phyloP scores from a whole-genome alignment of 1,140 invertebrate genomes.

The Trialeurodes vaporariorum region DNA sequence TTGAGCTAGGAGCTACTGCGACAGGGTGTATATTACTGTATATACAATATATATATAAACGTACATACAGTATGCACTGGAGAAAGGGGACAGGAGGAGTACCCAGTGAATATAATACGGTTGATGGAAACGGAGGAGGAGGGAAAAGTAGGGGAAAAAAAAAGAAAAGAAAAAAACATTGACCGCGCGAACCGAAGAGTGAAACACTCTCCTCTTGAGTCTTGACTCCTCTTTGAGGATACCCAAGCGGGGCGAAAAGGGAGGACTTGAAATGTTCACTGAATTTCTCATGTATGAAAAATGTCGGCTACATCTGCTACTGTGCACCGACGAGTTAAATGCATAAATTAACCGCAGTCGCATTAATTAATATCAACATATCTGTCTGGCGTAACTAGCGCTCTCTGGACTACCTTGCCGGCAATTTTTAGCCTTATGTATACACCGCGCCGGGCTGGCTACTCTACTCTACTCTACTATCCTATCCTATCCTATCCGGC shows the following conservation, averaged over 20 bases:
- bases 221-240: too few relatives aligned
- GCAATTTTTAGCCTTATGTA: too few relatives aligned
- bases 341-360: neutral
- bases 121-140: neutral
- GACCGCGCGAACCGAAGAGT: too few relatives aligned
- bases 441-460: too few relatives aligned
- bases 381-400: neutral
- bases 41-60: too few relatives aligned
- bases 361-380: constrained; percentile 1
- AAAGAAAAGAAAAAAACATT: neutral
- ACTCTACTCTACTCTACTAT: too few relatives aligned
- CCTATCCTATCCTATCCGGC: neutral
- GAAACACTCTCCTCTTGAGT: neutral
- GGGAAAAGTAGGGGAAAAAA: neutral
- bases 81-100: too few relatives aligned
- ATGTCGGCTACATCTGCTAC: neutral
- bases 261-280: neutral
- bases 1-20: too few relatives aligned
- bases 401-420: neutral
- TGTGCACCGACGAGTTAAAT: neutral
- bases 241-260: too few relatives aligned
- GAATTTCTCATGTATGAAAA: constrained; percentile 1
- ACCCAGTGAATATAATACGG: too few relatives aligned
- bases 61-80: too few relatives aligned
- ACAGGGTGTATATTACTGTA: too few relatives aligned